These are phyloP conservation scores for Campylomormyrus numenius DNA, from an alignment of 2,113 vertebrate species.

Conservation along the genomic window DNA sequence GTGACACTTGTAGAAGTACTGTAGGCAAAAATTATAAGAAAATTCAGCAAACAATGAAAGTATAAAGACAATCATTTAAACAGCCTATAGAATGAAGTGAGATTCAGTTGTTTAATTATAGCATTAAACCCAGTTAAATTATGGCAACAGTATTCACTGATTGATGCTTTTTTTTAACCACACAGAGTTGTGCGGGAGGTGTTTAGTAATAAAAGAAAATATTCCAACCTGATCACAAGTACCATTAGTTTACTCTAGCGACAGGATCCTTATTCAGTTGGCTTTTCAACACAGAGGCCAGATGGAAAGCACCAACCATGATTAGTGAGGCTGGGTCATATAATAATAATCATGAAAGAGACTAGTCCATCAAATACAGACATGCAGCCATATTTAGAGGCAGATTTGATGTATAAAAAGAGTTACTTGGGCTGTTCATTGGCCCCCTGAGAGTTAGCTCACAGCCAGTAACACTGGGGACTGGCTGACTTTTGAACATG, in stretches of 20 bases:
- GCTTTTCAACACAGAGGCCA: background rate
- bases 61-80: background rate
- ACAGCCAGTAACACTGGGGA: background rate
- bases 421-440: background rate
- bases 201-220: background rate
- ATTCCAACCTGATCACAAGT: background rate
- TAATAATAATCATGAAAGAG: background rate
- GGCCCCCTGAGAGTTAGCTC: background rate
- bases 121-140: background rate
- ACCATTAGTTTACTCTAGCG: background rate
- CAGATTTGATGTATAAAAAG: background rate
- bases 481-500: background rate
- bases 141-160: background rate
- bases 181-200: background rate
- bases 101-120: background rate
- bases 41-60: background rate
- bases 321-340: background rate
- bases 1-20: background rate
- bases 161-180: background rate
- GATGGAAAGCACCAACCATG: background rate
- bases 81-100: background rate
- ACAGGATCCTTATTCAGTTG: background rate
- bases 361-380: background rate
- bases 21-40: background rate
- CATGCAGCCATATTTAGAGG: background rate